Conservation (phyloP, 2,888 invertebrate species). For the Galerucella nymphaeae region DNA sequence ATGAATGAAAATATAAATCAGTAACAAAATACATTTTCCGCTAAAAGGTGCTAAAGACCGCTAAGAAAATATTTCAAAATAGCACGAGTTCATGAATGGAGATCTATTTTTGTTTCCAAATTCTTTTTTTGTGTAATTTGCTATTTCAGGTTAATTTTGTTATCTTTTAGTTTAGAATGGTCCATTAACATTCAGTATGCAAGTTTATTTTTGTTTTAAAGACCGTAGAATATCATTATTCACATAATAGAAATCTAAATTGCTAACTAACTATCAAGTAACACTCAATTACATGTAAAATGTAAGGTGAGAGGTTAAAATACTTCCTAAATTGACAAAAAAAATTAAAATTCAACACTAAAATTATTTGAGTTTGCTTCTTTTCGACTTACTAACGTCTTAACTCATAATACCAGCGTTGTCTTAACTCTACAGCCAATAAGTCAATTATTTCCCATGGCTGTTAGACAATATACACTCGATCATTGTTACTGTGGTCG, state of each 20-base stretch:
- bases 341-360: neutral
- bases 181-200: neutral
- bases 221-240: neutral
- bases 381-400: neutral
- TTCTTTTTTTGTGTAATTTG: constrained; percentile 1
- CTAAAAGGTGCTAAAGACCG: neutral
- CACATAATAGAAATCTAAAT: neutral
- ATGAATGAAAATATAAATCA: constrained; percentile 16
- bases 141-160: neutral
- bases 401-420: constrained; percentile 12
- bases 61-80: constrained; percentile 5
- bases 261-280: too few species aligned
- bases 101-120: constrained; percentile 3
- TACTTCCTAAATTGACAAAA: too few species aligned
- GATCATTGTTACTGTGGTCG: constrained; percentile 53
- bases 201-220: neutral
- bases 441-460: constrained; percentile 53
- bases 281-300: too few species aligned
- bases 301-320: too few species aligned
- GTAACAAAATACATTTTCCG: constrained; percentile 3
- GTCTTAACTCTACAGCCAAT: constrained; percentile 45
- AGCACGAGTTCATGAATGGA: constrained; percentile 11
- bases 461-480: constrained; percentile 53
- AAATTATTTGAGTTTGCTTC: constrained; percentile 1
- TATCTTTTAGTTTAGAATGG: neutral